A percentile compares a stretch with the other conserved stretches of the same genome.
Evolutionary conservation across 2,888 invertebrate species (phyloP).

Genomic region (Netelia melanura): DNA sequence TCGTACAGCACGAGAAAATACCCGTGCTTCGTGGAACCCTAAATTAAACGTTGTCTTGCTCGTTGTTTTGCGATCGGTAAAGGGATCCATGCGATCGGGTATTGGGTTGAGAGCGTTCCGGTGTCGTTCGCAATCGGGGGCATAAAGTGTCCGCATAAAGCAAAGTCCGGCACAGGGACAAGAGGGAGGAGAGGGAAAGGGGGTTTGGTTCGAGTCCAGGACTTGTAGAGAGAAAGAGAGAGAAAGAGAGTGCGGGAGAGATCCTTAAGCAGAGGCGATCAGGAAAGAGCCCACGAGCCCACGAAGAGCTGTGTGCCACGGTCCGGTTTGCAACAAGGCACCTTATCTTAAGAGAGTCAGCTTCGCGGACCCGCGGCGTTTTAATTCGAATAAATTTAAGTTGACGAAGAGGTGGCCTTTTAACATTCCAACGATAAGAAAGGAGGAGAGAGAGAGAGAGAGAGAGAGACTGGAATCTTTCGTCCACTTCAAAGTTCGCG

Average conservation of each 20-base stretch:
- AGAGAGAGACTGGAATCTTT: constrained; percentile 64
- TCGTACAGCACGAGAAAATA: constrained; percentile 59
- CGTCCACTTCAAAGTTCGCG: constrained; percentile 34
- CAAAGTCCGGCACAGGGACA: constrained; percentile 73
- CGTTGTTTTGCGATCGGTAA: constrained; percentile 79
- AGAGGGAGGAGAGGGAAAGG: constrained; percentile 15
- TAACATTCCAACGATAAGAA: constrained; percentile 84
- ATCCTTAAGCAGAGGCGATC: constrained; percentile 42
- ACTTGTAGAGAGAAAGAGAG: neutral
- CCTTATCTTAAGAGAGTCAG: constrained; percentile 78
- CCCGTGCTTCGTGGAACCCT: constrained; percentile 75
- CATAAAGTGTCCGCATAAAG: constrained; percentile 84
- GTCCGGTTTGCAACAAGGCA: constrained; percentile 71
- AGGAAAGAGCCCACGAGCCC: constrained; percentile 49
- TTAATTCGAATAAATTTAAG: constrained; percentile 84
- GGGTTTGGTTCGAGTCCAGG: neutral
- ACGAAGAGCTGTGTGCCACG: constrained; percentile 70
- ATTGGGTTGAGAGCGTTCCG: constrained; percentile 84
- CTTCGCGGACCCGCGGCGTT: constrained; percentile 79
- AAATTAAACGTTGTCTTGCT: constrained; percentile 81
- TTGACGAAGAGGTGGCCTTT: constrained; percentile 84
- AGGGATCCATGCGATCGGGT: constrained; percentile 73
- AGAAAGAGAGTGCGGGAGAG: constrained; percentile 16
- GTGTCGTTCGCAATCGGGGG: constrained; percentile 84
- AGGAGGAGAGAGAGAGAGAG: constrained; percentile 8